Conservation (phyloP, 2,797 vertebrate genomes). For the Adelosebastes latens region DNA sequence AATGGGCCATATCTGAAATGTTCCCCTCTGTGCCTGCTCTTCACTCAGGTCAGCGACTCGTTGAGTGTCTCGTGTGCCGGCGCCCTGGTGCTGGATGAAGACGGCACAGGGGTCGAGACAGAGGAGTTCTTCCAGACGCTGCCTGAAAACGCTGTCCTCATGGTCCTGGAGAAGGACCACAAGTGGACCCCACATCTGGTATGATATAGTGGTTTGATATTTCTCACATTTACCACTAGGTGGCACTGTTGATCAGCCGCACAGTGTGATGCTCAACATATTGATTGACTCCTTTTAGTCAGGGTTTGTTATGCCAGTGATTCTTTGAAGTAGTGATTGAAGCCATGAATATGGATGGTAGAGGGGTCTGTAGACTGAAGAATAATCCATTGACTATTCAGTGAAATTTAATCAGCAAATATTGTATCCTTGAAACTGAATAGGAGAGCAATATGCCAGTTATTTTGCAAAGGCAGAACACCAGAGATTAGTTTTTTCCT, state of each 20-base stretch:
- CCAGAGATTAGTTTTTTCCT: constrained; percentile 28
- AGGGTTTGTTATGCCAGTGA: not conserved
- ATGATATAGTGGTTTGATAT: not conserved
- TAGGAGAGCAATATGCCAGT: not conserved
- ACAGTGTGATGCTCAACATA: not conserved
- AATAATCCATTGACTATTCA: constrained; percentile 10
- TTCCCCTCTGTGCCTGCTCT: not conserved
- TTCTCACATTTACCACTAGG: constrained; percentile 37
- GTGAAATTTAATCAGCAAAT: constrained; percentile 33
- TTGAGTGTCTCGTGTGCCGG: constrained; percentile 72
- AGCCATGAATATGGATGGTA: constrained; percentile 22
- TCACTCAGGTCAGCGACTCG: constrained; percentile 78
- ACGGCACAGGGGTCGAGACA: constrained; percentile 90
- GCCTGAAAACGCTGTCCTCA: constrained; percentile 85
- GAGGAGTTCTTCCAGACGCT: constrained; percentile 91
- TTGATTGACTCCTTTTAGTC: not conserved
- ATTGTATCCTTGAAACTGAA: constrained; percentile 22
- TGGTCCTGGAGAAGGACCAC: constrained; percentile 89
- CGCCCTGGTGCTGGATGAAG: constrained; percentile 90
- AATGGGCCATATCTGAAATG: not conserved
- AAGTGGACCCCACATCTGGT: constrained; percentile 85
- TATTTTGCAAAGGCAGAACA: constrained; percentile 17
- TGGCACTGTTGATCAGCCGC: constrained; percentile 35
- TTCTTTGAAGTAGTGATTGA: constrained; percentile 5
- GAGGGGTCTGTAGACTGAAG: not conserved